Conservation (phyloP, 2,797 vertebrate genomes). For the Danio choprae region DNA sequence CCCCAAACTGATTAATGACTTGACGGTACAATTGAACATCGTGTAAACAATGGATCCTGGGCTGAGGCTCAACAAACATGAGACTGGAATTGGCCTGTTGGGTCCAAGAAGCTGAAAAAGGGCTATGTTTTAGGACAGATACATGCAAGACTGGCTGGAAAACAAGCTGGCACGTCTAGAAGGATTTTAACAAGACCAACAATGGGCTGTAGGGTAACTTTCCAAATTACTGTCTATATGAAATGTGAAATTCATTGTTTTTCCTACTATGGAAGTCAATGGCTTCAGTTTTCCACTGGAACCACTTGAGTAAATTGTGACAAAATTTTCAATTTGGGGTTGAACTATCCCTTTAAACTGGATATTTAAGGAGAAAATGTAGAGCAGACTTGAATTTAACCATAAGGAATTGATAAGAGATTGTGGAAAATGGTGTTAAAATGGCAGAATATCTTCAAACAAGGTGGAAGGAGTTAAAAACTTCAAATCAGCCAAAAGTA, state of each 20-base stretch:
- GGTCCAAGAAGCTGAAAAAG: conserved; percentile 3
- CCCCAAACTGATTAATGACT: conserved; percentile 40
- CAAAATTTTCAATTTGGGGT: no score
- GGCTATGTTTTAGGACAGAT: conserved; percentile 9
- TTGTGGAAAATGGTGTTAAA: background rate
- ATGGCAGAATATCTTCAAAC: background rate
- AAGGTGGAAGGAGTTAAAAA: background rate
- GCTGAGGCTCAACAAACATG: conserved; percentile 10
- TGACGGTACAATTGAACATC: conserved; percentile 30
- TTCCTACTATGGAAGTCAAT: no score
- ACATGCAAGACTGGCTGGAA: background rate
- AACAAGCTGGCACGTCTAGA: background rate
- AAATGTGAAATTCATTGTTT: no score
- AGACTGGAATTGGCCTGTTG: conserved; percentile 12
- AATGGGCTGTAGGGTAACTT: background rate
- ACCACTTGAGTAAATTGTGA: no score
- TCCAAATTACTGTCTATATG: background rate
- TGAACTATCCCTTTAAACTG: background rate
- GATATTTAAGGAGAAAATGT: background rate
- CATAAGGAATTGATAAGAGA: background rate
- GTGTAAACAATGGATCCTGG: conserved; percentile 46
- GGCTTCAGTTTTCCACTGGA: no score
- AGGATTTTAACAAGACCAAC: background rate
- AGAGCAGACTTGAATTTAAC: background rate
- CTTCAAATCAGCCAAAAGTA: background rate